Conservation (phyloP, 2,113 vertebrate genomes). For the Dicerorhinus sumatrensis region DNA sequence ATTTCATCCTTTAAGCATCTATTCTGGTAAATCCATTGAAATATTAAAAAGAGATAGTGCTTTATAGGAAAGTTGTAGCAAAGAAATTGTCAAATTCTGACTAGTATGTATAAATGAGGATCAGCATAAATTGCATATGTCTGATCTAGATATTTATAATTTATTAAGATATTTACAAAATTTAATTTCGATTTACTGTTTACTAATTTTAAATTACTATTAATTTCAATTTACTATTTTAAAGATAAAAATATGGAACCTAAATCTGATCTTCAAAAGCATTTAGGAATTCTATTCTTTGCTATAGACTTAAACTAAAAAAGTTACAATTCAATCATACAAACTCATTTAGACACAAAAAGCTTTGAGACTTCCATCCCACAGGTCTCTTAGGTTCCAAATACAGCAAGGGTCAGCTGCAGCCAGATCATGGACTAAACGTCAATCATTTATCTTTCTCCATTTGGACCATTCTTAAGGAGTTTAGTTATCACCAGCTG, state of each 20-base stretch:
- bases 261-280: background rate
- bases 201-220: background rate
- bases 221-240: background rate
- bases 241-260: background rate
- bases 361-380: background rate
- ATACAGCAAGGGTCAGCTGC: background rate
- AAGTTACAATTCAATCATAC: slow-evolving; percentile 40
- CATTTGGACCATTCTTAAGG: background rate
- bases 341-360: background rate
- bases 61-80: slow-evolving; percentile 40
- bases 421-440: background rate
- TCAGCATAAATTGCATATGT: slow-evolving; percentile 77
- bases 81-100: slow-evolving; percentile 75
- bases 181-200: background rate
- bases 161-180: background rate
- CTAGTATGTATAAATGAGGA: slow-evolving; percentile 75
- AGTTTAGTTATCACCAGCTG: background rate
- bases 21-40: slow-evolving; percentile 63
- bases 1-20: slow-evolving; percentile 70
- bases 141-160: background rate
- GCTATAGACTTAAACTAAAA: slow-evolving; percentile 66
- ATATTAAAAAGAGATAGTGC: slow-evolving; percentile 58
- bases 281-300: slow-evolving; percentile 74
- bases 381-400: background rate
- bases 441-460: slow-evolving; percentile 63